Evolutionary conservation across 1,140 invertebrate species (phyloP).

Genomic region (Helicorthomorpha holstii): DNA sequence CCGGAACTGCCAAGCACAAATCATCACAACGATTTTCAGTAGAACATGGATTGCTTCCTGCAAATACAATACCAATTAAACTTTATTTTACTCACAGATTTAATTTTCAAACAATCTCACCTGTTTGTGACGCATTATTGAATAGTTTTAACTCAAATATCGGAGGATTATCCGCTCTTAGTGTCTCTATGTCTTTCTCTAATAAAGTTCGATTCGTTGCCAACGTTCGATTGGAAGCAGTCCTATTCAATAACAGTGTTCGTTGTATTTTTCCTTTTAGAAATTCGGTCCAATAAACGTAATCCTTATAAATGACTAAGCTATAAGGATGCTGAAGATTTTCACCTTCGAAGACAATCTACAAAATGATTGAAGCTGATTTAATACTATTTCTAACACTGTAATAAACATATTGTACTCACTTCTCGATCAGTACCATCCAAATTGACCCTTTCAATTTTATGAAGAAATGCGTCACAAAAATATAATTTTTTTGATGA

Average conservation of each 20-base stretch:
- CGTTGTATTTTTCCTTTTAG: conserved; percentile 36
- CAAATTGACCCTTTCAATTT: conserved; percentile 31
- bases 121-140: conserved; percentile 30
- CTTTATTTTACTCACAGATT: not conserved
- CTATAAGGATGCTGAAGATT: conserved; percentile 37
- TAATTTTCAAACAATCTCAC: conserved; percentile 19
- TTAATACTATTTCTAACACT: not conserved
- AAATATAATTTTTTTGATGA: conserved; percentile 32
- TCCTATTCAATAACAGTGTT: too few relatives aligned
- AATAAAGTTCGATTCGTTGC: too few relatives aligned
- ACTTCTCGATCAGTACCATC: conserved; percentile 29
- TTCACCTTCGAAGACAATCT: conserved; percentile 14
- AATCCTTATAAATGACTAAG: conserved; percentile 27
- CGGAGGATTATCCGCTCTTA: conserved; percentile 31
- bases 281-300: conserved; percentile 38
- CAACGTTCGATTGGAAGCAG: too few relatives aligned
- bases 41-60: conserved; percentile 30
- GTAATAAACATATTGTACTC: conserved; percentile 7
- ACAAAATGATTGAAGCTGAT: not conserved
- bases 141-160: conserved; percentile 44
- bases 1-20: conserved; percentile 36
- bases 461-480: conserved; percentile 34
- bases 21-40: conserved; percentile 27
- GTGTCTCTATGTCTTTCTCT: conserved; percentile 22
- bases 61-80: conserved; percentile 4